A percentile compares a stretch with the other conserved stretches of the same genome.
Conservation (phyloP, 1,140 invertebrate species). For the Colletes latitarsis region DNA sequence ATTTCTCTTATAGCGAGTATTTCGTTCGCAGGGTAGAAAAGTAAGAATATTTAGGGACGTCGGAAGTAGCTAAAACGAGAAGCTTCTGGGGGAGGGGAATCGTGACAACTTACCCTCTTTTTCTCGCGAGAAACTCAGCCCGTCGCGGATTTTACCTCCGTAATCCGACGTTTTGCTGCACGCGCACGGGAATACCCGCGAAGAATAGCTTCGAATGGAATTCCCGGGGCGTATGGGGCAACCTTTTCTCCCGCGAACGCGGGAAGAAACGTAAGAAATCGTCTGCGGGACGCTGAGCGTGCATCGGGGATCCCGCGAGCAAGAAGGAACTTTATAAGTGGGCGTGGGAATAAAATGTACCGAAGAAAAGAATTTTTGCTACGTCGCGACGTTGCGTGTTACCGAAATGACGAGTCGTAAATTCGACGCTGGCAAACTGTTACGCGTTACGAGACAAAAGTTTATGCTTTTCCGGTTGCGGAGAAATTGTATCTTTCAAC, state of each 20-base stretch:
- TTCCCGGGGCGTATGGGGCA: background rate
- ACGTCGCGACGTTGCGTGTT: background rate
- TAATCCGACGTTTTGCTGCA: conserved; percentile 6
- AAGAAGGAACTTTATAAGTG: background rate
- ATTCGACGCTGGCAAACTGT: background rate
- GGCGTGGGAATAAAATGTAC: background rate
- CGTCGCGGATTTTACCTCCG: conserved; percentile 1
- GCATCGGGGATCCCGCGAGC: background rate
- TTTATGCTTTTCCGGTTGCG: no score
- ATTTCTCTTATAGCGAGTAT: conserved; percentile 1
- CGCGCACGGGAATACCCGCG: conserved; percentile 5
- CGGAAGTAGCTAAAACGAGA: background rate
- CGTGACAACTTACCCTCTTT: conserved; percentile 3
- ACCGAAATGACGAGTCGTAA: background rate
- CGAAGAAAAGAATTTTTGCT: background rate
- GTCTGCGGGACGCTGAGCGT: conserved; percentile 10
- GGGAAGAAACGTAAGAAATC: background rate
- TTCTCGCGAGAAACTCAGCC: conserved; percentile 4
- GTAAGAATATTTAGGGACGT: background rate
- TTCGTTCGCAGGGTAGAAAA: background rate
- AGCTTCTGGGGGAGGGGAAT: background rate
- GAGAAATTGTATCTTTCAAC: background rate
- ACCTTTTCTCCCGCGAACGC: background rate
- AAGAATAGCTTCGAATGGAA: conserved; percentile 27
- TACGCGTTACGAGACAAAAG: no score